A percentile compares a stretch with the other conserved stretches of the same genome.
phyloP scores from a whole-genome alignment of 2,113 vertebrate genomes.

The Tenebrosternarchus preto region DNA sequence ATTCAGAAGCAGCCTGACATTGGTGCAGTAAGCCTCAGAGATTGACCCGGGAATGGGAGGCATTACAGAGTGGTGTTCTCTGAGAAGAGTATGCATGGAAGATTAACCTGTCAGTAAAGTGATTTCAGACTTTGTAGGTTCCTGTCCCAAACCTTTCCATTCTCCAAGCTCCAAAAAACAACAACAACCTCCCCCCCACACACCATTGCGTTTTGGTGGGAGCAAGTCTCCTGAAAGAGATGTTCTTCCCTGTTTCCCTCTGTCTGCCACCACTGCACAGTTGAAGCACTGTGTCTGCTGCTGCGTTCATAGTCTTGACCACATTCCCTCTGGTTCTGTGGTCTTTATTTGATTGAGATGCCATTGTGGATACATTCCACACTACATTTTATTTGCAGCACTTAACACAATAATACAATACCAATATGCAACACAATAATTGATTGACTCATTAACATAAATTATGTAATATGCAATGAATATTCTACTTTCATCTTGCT shows the following conservation, averaged over 20 bases:
- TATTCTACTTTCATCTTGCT: neutral
- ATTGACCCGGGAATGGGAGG: neutral
- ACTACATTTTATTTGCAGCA: neutral
- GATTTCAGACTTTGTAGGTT: too few species aligned
- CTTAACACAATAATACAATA: too few species aligned
- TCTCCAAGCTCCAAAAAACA: too few species aligned
- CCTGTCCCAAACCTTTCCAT: too few species aligned
- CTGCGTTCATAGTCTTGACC: neutral
- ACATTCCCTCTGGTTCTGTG: neutral
- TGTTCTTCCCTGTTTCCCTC: neutral
- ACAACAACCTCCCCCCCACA: too few species aligned
- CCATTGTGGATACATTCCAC: neutral
- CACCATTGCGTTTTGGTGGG: too few species aligned
- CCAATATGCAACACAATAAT: neutral
- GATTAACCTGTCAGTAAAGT: neutral
- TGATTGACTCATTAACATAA: slow-evolving; percentile 9
- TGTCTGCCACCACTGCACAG: neutral
- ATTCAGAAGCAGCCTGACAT: slow-evolving; percentile 10
- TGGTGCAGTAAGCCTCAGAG: neutral
- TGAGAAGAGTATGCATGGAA: neutral
- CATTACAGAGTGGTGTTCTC: neutral
- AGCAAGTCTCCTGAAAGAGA: neutral
- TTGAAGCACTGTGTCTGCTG: slow-evolving; percentile 6
- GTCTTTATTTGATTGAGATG: neutral
- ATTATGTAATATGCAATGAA: neutral